phyloP scores from a whole-genome alignment of 2,888 invertebrate genomes.

The Tachystola acroxantha region DNA sequence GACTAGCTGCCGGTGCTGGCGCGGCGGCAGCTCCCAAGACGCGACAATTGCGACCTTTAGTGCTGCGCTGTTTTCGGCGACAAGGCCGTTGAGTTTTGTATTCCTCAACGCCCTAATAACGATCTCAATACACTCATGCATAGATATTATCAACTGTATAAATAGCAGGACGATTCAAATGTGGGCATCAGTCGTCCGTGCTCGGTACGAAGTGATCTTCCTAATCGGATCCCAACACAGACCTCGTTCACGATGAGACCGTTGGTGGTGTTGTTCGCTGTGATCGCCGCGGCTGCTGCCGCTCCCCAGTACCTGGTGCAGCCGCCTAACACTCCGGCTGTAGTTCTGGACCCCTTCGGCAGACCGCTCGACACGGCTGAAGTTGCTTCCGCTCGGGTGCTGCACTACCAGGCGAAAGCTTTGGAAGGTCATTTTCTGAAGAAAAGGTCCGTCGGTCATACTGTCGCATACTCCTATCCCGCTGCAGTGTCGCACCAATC shows the following conservation, averaged over 20 bases:
- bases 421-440: slow-evolving; percentile 18
- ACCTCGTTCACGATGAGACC: slow-evolving; percentile 58
- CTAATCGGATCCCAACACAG: slow-evolving; percentile 41
- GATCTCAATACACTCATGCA: slow-evolving; percentile 31
- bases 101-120: slow-evolving; percentile 39
- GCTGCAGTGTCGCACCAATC: slow-evolving; percentile 64
- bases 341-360: slow-evolving; percentile 26
- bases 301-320: slow-evolving; percentile 32
- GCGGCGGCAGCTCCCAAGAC: slow-evolving; percentile 2
- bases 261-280: slow-evolving; percentile 63
- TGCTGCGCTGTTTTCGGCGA: slow-evolving; percentile 38
- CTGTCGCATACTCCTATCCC: slow-evolving; percentile 31
- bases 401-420: slow-evolving; percentile 28
- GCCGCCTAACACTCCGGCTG: slow-evolving; percentile 25
- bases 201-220: slow-evolving; percentile 55
- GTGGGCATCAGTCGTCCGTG: slow-evolving; percentile 46
- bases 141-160: slow-evolving; percentile 52
- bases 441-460: slow-evolving; percentile 38
- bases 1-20: slow-evolving; percentile 18
- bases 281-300: slow-evolving; percentile 38
- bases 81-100: slow-evolving; percentile 48
- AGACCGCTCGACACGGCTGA: slow-evolving; percentile 30
- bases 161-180: slow-evolving; percentile 40
- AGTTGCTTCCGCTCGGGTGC: slow-evolving; percentile 24
- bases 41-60: slow-evolving; percentile 24